A percentile compares a stretch with the other conserved stretches of the same genome.
Conservation (phyloP, 2,888 invertebrate species). For the Oxystoma pomonae region DNA sequence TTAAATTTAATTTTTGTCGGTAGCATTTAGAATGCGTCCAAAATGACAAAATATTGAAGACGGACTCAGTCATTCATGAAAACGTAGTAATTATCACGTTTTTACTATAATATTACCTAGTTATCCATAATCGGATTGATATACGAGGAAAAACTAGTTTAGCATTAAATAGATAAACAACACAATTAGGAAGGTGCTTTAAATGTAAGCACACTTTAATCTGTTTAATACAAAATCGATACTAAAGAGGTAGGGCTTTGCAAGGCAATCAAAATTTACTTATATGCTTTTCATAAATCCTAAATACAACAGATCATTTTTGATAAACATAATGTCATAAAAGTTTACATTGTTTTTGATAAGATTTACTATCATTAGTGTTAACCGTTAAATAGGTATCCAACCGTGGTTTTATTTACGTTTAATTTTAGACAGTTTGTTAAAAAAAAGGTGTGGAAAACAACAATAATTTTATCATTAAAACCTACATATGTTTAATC, state of each 20-base stretch:
- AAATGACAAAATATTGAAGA: neutral
- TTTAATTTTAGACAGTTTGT: neutral
- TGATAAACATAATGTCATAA: too few relatives aligned
- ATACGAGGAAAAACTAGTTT: neutral
- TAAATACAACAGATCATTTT: too few relatives aligned
- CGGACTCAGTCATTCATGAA: too few relatives aligned
- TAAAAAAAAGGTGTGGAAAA: neutral
- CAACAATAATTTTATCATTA: neutral
- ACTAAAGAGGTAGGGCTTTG: neutral
- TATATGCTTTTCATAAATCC: too few relatives aligned
- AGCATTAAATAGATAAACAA: neutral
- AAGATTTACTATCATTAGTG: neutral
- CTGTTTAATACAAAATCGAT: neutral
- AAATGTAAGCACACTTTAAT: neutral
- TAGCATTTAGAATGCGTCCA: neutral
- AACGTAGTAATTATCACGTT: neutral
- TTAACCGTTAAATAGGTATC: neutral
- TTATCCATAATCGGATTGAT: neutral
- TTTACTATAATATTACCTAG: neutral
- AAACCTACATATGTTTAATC: neutral
- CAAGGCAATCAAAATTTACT: too few relatives aligned
- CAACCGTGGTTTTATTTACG: neutral
- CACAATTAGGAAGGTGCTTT: neutral
- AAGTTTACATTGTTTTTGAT: too few relatives aligned
- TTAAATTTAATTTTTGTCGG: too few relatives aligned